Conservation (phyloP, 1,140 invertebrate species). For the Hycleus phaleratus region DNA sequence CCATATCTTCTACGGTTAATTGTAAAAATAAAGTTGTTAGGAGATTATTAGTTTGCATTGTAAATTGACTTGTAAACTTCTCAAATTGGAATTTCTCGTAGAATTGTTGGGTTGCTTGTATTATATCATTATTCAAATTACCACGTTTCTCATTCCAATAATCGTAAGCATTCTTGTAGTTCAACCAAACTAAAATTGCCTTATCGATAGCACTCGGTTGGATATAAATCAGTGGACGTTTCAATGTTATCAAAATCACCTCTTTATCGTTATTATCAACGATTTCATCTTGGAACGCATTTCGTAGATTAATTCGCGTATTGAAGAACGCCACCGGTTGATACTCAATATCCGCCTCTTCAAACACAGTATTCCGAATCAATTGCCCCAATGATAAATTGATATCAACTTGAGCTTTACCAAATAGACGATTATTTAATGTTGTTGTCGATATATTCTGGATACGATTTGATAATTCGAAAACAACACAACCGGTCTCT, state of each 20-base stretch:
- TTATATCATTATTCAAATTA: conserved; percentile 78
- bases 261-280: conserved; percentile 85
- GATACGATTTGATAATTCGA: conserved; percentile 89
- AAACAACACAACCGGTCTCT: conserved; percentile 81
- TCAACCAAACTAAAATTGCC: conserved; percentile 94
- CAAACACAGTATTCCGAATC: conserved; percentile 87
- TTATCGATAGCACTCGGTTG: conserved; percentile 94
- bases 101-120: conserved; percentile 72
- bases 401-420: conserved; percentile 87
- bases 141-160: conserved; percentile 96
- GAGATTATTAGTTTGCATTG: conserved; percentile 49
- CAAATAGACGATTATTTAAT: conserved; percentile 57
- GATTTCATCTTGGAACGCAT: conserved; percentile 65
- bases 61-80: conserved; percentile 64
- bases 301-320: conserved; percentile 67
- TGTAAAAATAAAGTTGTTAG: conserved; percentile 89
- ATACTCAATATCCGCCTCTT: conserved; percentile 94
- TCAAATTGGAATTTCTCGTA: conserved; percentile 70
- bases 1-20: conserved; percentile 93
- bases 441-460: conserved; percentile 70
- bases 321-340: conserved; percentile 97
- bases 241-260: conserved; percentile 85
- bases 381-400: conserved; percentile 93
- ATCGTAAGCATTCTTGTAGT: conserved; percentile 98
- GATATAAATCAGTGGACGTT: conserved; percentile 86